Percentiles rank a stretch among this genome's conserved stretches.
phyloP scores from a whole-genome alignment of 1,140 invertebrate genomes.

The Halictus rubicundus region DNA sequence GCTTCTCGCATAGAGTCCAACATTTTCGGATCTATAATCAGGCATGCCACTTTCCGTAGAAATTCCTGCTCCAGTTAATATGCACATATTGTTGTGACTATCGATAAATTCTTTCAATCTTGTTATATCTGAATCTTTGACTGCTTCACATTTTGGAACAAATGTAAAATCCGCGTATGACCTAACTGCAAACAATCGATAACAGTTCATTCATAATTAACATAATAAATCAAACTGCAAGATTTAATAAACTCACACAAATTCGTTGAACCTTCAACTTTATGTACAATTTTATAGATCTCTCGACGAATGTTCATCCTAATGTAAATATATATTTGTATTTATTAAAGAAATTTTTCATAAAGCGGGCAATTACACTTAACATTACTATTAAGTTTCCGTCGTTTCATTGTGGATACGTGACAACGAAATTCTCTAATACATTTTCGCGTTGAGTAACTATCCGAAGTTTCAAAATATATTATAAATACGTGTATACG shows the following conservation, averaged over 20 bases:
- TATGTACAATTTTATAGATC: background rate
- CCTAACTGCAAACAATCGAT: conserved; percentile 20
- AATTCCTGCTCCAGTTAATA: conserved; percentile 95
- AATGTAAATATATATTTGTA: background rate
- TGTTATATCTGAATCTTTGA: conserved; percentile 82
- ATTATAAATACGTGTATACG: too few species aligned
- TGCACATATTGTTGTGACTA: conserved; percentile 83
- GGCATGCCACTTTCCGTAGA: conserved; percentile 98
- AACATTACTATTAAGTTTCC: background rate
- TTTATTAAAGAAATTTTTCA: too few species aligned
- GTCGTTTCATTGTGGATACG: background rate
- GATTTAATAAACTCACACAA: conserved; percentile 11
- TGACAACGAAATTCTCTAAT: background rate
- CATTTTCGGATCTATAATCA: conserved; percentile 95
- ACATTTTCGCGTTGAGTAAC: too few species aligned
- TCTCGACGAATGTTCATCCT: background rate
- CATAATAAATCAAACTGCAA: background rate
- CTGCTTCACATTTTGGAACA: conserved; percentile 88
- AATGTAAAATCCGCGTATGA: conserved; percentile 75
- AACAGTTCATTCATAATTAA: background rate
- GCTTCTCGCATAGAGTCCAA: conserved; percentile 93
- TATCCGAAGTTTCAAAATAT: too few species aligned
- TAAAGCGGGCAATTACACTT: too few species aligned
- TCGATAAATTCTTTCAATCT: conserved; percentile 85
- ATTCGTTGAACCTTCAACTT: background rate